Conservation (phyloP, 2,113 vertebrate species). For the Ctenomys sociabilis region DNA sequence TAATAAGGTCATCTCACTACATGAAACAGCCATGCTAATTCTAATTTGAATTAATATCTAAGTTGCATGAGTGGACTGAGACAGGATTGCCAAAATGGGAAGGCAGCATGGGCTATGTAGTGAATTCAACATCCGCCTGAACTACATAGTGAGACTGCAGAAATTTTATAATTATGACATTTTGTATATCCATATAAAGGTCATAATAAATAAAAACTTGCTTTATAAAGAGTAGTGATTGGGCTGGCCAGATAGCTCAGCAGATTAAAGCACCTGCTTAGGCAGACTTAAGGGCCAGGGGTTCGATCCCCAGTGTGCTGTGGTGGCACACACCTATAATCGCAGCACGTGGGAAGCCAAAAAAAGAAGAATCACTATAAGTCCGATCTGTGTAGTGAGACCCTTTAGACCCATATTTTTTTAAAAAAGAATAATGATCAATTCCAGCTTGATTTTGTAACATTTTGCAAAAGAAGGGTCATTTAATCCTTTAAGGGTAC, state of each 20-base stretch:
- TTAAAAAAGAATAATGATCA: too few species aligned
- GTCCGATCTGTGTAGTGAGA: too few species aligned
- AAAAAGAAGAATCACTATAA: too few species aligned
- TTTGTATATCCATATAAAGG: slow-evolving; percentile 20
- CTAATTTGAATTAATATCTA: slow-evolving; percentile 60
- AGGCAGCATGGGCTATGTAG: background rate
- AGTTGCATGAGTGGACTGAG: background rate
- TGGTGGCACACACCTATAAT: too few species aligned
- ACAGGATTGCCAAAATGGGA: background rate
- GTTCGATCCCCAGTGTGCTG: too few species aligned
- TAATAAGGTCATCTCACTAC: slow-evolving; percentile 57
- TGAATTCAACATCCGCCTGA: background rate
- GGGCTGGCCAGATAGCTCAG: too few species aligned
- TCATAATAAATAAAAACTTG: slow-evolving; percentile 43
- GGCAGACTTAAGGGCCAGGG: too few species aligned
- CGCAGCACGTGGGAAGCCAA: too few species aligned
- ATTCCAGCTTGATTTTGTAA: background rate
- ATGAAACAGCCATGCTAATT: slow-evolving; percentile 46
- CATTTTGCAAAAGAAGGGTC: slow-evolving; percentile 9
- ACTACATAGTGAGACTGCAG: background rate
- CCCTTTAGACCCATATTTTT: too few species aligned
- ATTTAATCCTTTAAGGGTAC: background rate
- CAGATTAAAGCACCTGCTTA: too few species aligned
- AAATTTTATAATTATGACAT: slow-evolving; percentile 30
- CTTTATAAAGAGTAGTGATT: slow-evolving; percentile 2